Evolutionary conservation across 1,140 invertebrate species (phyloP).

Genomic region (Orchestia grillus): DNA sequence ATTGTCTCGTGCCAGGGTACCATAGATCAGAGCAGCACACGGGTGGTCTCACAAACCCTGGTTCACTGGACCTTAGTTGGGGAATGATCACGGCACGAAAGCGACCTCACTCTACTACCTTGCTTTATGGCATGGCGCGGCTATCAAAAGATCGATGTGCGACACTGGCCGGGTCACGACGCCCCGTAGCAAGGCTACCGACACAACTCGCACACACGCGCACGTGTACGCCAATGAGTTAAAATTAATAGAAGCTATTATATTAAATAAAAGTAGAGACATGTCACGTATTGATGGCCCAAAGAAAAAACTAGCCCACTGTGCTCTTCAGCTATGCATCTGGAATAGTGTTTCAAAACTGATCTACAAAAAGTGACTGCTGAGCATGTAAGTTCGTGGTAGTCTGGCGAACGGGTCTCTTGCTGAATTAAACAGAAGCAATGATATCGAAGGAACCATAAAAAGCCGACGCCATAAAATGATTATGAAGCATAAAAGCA

Average conservation of each 20-base stretch:
- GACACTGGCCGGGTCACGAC: neutral
- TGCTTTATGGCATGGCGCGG: conserved; percentile 24
- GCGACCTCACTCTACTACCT: conserved; percentile 23
- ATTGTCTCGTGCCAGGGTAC: neutral
- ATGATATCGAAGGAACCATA: neutral
- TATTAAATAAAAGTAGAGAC: too few species aligned
- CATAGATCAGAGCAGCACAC: conserved; percentile 23
- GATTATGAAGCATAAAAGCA: neutral
- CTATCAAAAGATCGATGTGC: conserved; percentile 32
- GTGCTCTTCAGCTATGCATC: neutral
- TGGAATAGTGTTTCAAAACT: neutral
- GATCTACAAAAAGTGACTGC: neutral
- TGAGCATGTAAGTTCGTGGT: neutral
- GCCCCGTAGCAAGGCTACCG: neutral
- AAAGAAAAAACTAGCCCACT: neutral
- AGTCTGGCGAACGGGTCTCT: neutral
- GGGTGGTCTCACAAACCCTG: neutral
- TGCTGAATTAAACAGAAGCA: neutral
- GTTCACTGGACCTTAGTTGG: neutral
- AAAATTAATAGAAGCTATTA: too few species aligned
- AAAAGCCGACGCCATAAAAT: neutral
- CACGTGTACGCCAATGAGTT: neutral
- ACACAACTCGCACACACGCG: neutral
- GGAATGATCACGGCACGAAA: neutral
- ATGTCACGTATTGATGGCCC: too few species aligned